A percentile compares a stretch with the other conserved stretches of the same genome.
Evolutionary conservation across 2,888 invertebrate genomes (phyloP).

Genomic region (Cantharis flavilabris): DNA sequence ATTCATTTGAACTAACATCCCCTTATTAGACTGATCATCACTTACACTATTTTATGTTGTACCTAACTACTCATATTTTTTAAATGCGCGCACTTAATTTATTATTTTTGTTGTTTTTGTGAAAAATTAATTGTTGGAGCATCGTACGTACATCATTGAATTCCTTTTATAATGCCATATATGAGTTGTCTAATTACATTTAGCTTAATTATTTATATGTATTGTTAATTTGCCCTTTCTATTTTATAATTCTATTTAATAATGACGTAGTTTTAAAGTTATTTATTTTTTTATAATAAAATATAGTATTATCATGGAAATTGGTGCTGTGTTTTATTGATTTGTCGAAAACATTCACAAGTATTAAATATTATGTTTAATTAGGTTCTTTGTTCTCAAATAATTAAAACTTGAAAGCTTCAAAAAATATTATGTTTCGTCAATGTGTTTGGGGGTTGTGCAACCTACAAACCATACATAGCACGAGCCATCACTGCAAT

Average conservation of each 20-base stretch:
- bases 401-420: too few species aligned
- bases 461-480: too few species aligned
- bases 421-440: too few species aligned
- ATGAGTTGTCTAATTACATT: slow-evolving; percentile 2
- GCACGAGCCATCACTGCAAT: too few species aligned
- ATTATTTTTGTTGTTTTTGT: background rate
- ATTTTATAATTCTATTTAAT: slow-evolving; percentile 28
- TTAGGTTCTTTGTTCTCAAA: too few species aligned
- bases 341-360: background rate
- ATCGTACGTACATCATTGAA: background rate
- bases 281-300: slow-evolving; percentile 29
- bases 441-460: too few species aligned
- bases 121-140: background rate
- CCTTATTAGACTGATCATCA: slow-evolving; percentile 26
- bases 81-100: background rate
- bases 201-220: slow-evolving; percentile 16
- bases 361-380: too few species aligned
- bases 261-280: slow-evolving; percentile 24
- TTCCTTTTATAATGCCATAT: background rate
- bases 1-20: slow-evolving; percentile 19
- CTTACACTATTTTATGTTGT: slow-evolving; percentile 7
- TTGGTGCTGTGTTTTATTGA: background rate
- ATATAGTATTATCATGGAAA: slow-evolving; percentile 5
- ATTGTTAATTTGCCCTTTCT: slow-evolving; percentile 13
- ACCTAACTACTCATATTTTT: slow-evolving; percentile 12